These are phyloP conservation scores for Callyntrura sp. DNA, from an alignment of 2,888 invertebrate species.

Conservation along the genomic window DNA sequence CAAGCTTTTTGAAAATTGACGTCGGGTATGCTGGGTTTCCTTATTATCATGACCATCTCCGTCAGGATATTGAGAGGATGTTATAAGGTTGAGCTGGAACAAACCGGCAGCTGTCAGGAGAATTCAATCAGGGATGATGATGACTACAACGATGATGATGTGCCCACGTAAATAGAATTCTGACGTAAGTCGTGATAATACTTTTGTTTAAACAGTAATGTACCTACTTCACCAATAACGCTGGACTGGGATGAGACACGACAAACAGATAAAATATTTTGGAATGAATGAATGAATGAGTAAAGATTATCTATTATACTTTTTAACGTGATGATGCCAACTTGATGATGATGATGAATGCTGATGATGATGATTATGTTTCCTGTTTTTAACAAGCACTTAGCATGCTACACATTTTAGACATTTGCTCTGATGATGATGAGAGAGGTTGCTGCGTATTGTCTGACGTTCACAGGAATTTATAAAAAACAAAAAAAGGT, in stretches of 20 bases:
- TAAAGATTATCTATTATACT: slow-evolving; percentile 8
- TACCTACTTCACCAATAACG: not conserved
- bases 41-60: slow-evolving; percentile 33
- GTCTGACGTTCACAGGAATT: not conserved
- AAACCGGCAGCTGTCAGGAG: slow-evolving; percentile 70
- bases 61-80: slow-evolving; percentile 32
- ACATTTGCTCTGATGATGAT: slow-evolving; percentile 1
- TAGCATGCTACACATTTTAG: slow-evolving; percentile 41
- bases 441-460: not conserved
- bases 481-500: slow-evolving; percentile 14
- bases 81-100: slow-evolving; percentile 55
- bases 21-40: too few relatives aligned
- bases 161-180: not conserved
- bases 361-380: slow-evolving; percentile 53
- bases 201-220: slow-evolving; percentile 17
- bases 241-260: slow-evolving; percentile 16
- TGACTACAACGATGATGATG: slow-evolving; percentile 3
- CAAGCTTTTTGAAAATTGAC: too few relatives aligned
- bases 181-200: slow-evolving; percentile 33
- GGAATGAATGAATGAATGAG: slow-evolving; percentile 8
- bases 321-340: too few relatives aligned
- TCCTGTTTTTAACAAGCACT: slow-evolving; percentile 74
- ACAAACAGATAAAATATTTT: slow-evolving; percentile 37
- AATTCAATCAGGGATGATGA: slow-evolving; percentile 66
- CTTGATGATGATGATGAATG: too few relatives aligned